Evolutionary conservation across 2,797 vertebrate species (phyloP).

Genomic region (Sebastes trivittatus): DNA sequence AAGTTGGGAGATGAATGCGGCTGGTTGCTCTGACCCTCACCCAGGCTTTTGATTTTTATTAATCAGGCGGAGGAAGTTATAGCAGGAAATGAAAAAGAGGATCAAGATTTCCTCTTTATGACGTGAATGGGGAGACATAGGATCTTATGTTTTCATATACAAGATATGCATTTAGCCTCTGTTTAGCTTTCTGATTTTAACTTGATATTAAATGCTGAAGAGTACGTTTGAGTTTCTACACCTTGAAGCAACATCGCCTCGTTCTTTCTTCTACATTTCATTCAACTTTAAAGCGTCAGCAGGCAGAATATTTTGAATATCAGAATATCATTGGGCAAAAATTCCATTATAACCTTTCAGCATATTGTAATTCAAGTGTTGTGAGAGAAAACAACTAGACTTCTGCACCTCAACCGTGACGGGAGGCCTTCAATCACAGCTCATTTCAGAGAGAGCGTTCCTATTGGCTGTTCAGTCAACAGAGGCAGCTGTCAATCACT

Average conservation of each 20-base stretch:
- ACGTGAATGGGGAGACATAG: background rate
- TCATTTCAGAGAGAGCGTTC: no score
- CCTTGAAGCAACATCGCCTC: background rate
- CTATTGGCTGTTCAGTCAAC: no score
- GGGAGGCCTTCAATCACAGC: no score
- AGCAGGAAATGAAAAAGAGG: slow-evolving; percentile 43
- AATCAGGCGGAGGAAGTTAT: slow-evolving; percentile 1
- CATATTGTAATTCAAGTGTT: no score
- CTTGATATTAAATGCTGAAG: background rate
- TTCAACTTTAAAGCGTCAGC: background rate
- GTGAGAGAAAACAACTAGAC: no score
- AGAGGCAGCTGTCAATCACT: no score
- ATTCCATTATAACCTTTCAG: no score
- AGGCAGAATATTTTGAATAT: no score
- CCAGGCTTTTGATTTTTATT: background rate
- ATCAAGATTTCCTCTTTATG: slow-evolving; percentile 24
- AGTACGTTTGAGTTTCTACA: background rate
- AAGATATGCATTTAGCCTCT: background rate
- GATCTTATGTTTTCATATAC: background rate
- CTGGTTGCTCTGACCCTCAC: slow-evolving; percentile 6
- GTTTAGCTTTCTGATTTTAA: background rate
- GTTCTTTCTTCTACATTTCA: background rate
- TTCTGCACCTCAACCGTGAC: no score
- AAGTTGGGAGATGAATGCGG: slow-evolving; percentile 4
- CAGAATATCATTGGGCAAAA: no score